phyloP scores from a whole-genome alignment of 2,888 invertebrate species.

The Drosophila birchii region DNA sequence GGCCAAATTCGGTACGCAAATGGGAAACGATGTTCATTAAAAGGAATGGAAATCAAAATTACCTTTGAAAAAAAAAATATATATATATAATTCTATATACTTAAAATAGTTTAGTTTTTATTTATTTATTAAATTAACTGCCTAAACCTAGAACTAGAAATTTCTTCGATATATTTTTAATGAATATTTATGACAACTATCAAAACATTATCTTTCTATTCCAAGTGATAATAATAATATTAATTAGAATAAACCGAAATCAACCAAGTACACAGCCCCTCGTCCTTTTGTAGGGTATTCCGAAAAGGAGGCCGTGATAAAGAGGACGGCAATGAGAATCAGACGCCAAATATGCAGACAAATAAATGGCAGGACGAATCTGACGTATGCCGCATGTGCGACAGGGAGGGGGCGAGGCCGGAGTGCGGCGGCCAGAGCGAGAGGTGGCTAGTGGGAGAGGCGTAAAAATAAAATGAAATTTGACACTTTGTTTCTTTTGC shows the following conservation, averaged over 20 bases:
- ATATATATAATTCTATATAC: not conserved
- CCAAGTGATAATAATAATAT: not conserved
- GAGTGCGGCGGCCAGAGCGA: not conserved
- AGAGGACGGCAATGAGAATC: slow-evolving; percentile 32
- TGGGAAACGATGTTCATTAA: not conserved
- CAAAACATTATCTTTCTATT: too few relatives aligned
- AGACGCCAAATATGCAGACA: slow-evolving; percentile 56
- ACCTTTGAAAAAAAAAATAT: not conserved
- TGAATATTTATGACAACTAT: too few relatives aligned
- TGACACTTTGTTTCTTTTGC: slow-evolving; percentile 51
- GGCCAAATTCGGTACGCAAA: slow-evolving; percentile 21
- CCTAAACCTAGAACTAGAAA: too few relatives aligned
- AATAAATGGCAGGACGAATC: slow-evolving; percentile 61
- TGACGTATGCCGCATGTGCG: slow-evolving; percentile 44
- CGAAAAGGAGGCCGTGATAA: not conserved
- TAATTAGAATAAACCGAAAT: not conserved
- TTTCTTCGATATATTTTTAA: too few relatives aligned
- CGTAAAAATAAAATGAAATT: slow-evolving; percentile 53
- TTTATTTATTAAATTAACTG: too few relatives aligned
- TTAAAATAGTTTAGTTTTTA: not conserved
- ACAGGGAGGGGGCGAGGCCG: not conserved
- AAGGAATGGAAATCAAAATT: not conserved
- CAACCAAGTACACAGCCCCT: not conserved
- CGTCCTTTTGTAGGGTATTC: not conserved
- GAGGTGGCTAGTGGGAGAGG: slow-evolving; percentile 3